These are phyloP conservation scores for Heliconius congener DNA, from an alignment of 1,140 invertebrate genomes.

Conservation along the genomic window DNA sequence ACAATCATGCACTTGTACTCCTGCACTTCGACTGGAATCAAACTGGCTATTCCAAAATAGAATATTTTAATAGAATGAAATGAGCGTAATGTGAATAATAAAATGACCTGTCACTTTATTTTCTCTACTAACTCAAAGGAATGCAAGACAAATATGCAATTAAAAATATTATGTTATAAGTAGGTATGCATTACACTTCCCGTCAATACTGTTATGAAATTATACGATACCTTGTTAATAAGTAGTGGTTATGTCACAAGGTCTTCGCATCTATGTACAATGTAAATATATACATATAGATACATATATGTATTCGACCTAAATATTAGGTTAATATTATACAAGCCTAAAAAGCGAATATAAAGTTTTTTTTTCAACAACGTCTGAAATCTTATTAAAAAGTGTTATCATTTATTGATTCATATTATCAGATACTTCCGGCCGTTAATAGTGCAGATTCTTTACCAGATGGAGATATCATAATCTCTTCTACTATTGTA, in stretches of 20 bases:
- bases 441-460: no score
- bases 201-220: slow-evolving; percentile 10
- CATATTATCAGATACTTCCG: no score
- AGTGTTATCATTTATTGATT: no score
- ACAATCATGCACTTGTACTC: no score
- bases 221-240: slow-evolving; percentile 1
- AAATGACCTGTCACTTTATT: no score
- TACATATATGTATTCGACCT: background rate
- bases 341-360: background rate
- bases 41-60: no score
- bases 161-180: slow-evolving; percentile 1
- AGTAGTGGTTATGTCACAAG: slow-evolving; percentile 7
- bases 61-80: no score
- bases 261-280: background rate
- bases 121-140: background rate
- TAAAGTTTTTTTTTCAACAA: background rate
- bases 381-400: no score
- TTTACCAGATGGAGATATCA: no score
- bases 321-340: background rate
- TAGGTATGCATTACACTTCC: background rate
- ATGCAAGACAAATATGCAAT: background rate
- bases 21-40: no score
- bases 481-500: no score
- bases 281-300: background rate
- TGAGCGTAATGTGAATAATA: no score